Evolutionary conservation across 2,888 invertebrate species (phyloP).

Genomic region (Pristionchus arcanus): DNA sequence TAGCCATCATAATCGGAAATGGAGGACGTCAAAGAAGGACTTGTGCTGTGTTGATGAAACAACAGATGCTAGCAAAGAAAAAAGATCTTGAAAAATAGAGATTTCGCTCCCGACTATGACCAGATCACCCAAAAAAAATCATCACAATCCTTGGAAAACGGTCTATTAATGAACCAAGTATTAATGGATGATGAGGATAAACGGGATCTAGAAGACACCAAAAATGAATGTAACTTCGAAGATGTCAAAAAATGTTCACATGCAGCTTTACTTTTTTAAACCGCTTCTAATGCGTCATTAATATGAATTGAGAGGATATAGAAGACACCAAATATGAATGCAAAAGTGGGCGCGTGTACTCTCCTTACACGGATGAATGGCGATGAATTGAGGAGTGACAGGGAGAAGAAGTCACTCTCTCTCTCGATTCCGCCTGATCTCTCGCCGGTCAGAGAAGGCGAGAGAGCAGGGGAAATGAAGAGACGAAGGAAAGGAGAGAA

Average conservation of each 20-base stretch:
- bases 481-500: background rate
- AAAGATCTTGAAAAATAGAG: background rate
- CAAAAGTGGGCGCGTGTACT: background rate
- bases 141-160: no score
- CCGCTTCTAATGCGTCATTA: no score
- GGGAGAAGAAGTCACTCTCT: background rate
- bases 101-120: background rate
- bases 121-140: no score
- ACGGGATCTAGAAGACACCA: background rate
- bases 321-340: conserved; percentile 17
- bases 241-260: no score
- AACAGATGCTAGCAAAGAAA: background rate
- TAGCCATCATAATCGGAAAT: background rate
- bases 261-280: no score
- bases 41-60: background rate
- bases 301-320: background rate
- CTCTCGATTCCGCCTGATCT: background rate
- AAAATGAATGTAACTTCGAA: conserved; percentile 19
- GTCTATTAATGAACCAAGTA: no score
- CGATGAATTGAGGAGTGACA: conserved; percentile 38
- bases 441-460: background rate
- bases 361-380: conserved; percentile 33
- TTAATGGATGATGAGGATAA: background rate
- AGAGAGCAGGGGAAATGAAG: background rate
- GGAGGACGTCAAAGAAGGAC: background rate